Evolutionary conservation across 2,797 vertebrate genomes (phyloP).

Genomic region (Takifugu rubripes): DNA sequence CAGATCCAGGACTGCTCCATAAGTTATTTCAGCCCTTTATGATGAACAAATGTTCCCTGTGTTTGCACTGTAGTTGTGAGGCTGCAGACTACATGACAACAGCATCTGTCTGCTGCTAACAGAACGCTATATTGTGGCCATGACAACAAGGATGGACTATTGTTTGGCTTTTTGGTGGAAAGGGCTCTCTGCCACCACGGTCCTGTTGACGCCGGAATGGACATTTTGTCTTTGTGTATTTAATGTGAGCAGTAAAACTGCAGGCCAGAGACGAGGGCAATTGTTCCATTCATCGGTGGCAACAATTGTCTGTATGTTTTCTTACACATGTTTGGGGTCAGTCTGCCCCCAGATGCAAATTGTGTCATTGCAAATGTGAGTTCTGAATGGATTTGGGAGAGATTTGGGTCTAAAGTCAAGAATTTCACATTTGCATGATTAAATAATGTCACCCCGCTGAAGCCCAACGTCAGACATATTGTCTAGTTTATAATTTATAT

Average conservation of each 20-base stretch:
- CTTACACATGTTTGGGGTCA: constrained; percentile 54
- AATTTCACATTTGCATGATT: constrained; percentile 34
- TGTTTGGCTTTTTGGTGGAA: constrained; percentile 75
- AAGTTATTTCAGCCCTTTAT: constrained; percentile 47
- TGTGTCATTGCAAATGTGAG: constrained; percentile 40
- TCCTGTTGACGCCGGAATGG: constrained; percentile 64
- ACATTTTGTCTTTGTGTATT: constrained; percentile 74
- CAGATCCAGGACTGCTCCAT: constrained; percentile 32
- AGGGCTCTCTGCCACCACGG: constrained; percentile 63
- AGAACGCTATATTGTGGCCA: constrained; percentile 71
- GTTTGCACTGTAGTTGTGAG: constrained; percentile 54
- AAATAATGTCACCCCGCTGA: constrained; percentile 34
- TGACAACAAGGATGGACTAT: constrained; percentile 72
- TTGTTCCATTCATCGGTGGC: constrained; percentile 69
- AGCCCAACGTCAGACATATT: constrained; percentile 39
- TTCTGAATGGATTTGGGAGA: constrained; percentile 52
- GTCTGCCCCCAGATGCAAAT: constrained; percentile 60
- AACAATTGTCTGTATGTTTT: constrained; percentile 70
- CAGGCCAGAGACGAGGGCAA: constrained; percentile 65
- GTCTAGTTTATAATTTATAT: constrained; percentile 45
- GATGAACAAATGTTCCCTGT: constrained; percentile 71
- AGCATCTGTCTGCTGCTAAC: constrained; percentile 52
- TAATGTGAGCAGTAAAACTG: constrained; percentile 66
- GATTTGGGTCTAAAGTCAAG: constrained; percentile 31
- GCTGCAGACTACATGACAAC: constrained; percentile 68